Base-by-base conservation (phyloP, 2,888 invertebrate species). In the Anagyrus pseudococci region DNA sequence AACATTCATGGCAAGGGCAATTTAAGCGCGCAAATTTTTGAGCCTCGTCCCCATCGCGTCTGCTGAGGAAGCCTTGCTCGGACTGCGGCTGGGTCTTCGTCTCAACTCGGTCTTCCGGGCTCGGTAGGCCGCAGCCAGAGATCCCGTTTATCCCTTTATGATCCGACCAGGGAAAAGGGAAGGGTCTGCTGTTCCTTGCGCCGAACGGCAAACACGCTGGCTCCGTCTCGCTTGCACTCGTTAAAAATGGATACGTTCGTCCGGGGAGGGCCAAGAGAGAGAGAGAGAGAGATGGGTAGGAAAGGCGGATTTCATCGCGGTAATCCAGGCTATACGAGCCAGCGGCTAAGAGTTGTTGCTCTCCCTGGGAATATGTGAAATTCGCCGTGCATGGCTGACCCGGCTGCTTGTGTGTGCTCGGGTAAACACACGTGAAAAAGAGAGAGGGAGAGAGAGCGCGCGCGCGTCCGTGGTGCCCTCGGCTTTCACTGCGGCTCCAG, bases 1-100 rank as follows among this genome's bases (percentile, higher is more conserved):
- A 53, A 62, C 55, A 60, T 67, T 62, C 57, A 62, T 23, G 22
- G 17, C 26, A 23, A 29, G 13, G 23, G 47, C 47, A 62, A 62
- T 50, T 62, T 62, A n/a, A 33, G 47, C 41, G 41, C 47, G 25
- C 37, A 22, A 57, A 62, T 62, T 62, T 57, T 62, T 62, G 23
- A 52, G 22, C 10, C 40, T 40, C 41, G 10, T 8, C 26, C 40
- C 41, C 37, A 4, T 15, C 6, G 13, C 19, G 19, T 19, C 29
- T 40, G 22, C 4, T 20, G 4, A 17, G 52, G 40, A 3, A n/a
- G n/a, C n/a, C n/a, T n/a, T n/a, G n/a, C n/a, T n/a, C n/a, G n/a
- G n/a, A n/a, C n/a, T n/a, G n/a, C n/a, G n/a, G n/a, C n/a, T n/a
- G n/a, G n/a, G n/a, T n/a, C n/a, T n/a, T n/a, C n/a, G n/a, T n/a